Conservation (phyloP, 2,888 invertebrate species). For the Beris chalybata region DNA sequence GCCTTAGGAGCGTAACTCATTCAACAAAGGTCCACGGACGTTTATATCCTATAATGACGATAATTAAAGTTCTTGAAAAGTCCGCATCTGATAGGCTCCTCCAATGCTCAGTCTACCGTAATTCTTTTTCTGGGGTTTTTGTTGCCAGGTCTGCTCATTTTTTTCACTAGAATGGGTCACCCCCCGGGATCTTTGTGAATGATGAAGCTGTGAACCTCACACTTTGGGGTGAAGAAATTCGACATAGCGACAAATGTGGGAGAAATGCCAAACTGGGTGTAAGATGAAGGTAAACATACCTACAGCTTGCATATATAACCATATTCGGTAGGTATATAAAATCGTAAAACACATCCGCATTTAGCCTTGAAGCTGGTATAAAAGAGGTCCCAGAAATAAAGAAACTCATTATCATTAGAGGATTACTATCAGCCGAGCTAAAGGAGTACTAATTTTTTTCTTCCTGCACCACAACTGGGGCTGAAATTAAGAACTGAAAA, state of each 20-base stretch:
- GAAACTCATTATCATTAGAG: conserved; percentile 28
- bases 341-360: conserved; percentile 18
- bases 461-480: too few relatives aligned
- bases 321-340: conserved; percentile 1
- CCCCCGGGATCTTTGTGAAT: conserved; percentile 5
- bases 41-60: too few relatives aligned
- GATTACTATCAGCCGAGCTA: conserved; percentile 16
- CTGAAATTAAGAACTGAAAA: too few relatives aligned
- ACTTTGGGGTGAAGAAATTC: background rate
- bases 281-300: background rate
- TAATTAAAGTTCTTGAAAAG: too few relatives aligned
- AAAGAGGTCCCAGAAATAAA: conserved; percentile 22
- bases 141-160: background rate
- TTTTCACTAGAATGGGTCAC: conserved; percentile 16
- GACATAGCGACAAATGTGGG: background rate
- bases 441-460: too few relatives aligned
- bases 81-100: too few relatives aligned
- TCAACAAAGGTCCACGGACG: too few relatives aligned
- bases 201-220: conserved; percentile 16
- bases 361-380: conserved; percentile 15
- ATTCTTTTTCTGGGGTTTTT: too few relatives aligned
- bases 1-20: too few relatives aligned
- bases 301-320: too few relatives aligned
- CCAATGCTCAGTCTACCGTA: too few relatives aligned
- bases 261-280: background rate